phyloP scores from a whole-genome alignment of 2,113 vertebrate species.

The Periophthalmodon schlosseri region DNA sequence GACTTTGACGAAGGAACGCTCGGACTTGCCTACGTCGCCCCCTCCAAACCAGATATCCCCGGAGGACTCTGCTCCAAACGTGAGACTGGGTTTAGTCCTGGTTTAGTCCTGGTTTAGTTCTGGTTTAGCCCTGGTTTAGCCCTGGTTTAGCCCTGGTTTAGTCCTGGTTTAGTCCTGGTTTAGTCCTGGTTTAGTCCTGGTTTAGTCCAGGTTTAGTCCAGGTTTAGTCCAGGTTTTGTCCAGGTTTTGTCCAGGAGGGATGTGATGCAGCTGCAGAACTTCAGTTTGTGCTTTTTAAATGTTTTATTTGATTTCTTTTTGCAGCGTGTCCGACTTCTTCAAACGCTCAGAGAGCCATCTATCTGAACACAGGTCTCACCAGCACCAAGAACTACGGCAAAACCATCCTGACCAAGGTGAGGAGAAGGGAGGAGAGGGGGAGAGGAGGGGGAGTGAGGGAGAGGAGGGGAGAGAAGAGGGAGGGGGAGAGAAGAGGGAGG shows the following conservation, averaged over 20 bases:
- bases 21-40: constrained; percentile 94
- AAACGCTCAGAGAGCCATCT: constrained; percentile 80
- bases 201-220: not conserved
- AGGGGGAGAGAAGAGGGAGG: not conserved
- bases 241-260: not conserved
- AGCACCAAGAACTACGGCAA: constrained; percentile 99
- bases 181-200: not conserved
- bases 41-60: constrained; percentile 83
- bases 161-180: not conserved
- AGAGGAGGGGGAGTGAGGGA: not conserved
- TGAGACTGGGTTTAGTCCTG: not conserved
- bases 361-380: constrained; percentile 94
- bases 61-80: constrained; percentile 95
- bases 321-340: constrained; percentile 78
- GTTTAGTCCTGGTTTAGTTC: not conserved
- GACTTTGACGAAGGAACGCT: constrained; percentile 96
- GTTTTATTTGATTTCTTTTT: not conserved
- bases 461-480: not conserved
- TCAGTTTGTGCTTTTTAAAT: not conserved
- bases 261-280: too few relatives aligned
- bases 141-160: not conserved
- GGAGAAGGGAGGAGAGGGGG: not conserved
- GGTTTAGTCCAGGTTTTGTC: not conserved
- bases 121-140: not conserved
- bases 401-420: constrained; percentile 96